phyloP scores from a whole-genome alignment of 2,797 vertebrate genomes.

The Sebastes variabilis region DNA sequence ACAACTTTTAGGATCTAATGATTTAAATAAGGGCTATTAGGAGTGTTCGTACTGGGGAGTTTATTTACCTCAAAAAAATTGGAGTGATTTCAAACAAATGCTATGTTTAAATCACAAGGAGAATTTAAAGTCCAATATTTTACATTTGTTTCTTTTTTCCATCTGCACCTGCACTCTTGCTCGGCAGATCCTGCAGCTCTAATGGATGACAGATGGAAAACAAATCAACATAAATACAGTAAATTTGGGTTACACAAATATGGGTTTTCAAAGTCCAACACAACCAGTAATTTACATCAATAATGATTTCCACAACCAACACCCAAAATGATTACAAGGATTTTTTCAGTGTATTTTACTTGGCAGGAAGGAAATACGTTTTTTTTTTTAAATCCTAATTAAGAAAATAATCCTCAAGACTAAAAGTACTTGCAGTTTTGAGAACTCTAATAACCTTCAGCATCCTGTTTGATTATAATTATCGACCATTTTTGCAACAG shows the following conservation, averaged over 20 bases:
- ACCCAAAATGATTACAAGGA: background rate
- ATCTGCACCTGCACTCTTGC: background rate
- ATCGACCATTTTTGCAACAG: background rate
- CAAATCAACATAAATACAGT: background rate
- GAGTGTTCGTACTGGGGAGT: too few species aligned
- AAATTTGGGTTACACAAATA: background rate
- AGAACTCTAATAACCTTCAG: background rate
- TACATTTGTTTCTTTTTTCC: background rate
- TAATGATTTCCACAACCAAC: background rate
- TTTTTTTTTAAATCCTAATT: background rate
- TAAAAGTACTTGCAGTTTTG: background rate
- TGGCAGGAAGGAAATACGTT: background rate
- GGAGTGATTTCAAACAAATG: background rate
- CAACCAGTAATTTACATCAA: background rate
- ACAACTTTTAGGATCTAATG: too few species aligned
- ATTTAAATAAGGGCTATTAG: too few species aligned
- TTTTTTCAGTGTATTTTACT: background rate
- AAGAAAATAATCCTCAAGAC: background rate
- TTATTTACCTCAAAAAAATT: too few species aligned
- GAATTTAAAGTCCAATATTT: background rate
- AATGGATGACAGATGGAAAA: background rate
- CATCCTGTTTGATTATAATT: background rate
- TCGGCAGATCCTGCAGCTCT: background rate
- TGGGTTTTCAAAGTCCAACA: background rate
- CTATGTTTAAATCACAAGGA: background rate